Base-by-base conservation (phyloP, 2,113 vertebrate genomes). In the Mustelus asterias region DNA sequence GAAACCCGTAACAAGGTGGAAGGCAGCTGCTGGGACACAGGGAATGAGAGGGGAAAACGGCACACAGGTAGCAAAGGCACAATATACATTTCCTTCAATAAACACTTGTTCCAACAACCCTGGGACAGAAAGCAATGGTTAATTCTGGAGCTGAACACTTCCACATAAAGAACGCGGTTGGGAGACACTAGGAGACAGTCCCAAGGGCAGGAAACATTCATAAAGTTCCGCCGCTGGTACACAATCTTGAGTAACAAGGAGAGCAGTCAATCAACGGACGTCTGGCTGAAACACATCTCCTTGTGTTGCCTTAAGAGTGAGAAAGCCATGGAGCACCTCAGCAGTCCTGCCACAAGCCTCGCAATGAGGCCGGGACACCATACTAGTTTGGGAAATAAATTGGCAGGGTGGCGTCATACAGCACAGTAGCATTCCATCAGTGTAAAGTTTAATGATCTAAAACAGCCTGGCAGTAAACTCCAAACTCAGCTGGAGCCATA, bases 361-460 rank as follows among this genome's bases (percentile, higher is more conserved):
- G 20, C 60, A 93, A n/a, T 33, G 58, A 90, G 58, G 14, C 54
- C 63, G 29, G 13, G 29, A 14, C 16, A 18, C 58, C 54, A 63
- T 63, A 7, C 89, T 65, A n/a, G 58, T 65, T 92, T 92, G 22
- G 60, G 58, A 93, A 93, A 65, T 67, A 90, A 60, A 65, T 37
- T 93, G 33, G 60, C 89, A 65, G 33, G 0, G 6, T 37, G 0
- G 33, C 20, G 37, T 65, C 65, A 33, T 65, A 65, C 60, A 67
- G 58, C 16, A 93, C 89, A 93, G 89, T 93, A 93, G 89, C 58
- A 65, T 93, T 93, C 33, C 0, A 65, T 65, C 60, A 65, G 60
- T 93, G 37, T 93, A 93, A 93, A 67, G 89, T 93, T 65, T 65
- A 93, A 20, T 67, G 60, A 37, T 67, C 58, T 93, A 93, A 93